Evolutionary conservation across 2,888 invertebrate species (phyloP).

Genomic region (Onchidella celtica): DNA sequence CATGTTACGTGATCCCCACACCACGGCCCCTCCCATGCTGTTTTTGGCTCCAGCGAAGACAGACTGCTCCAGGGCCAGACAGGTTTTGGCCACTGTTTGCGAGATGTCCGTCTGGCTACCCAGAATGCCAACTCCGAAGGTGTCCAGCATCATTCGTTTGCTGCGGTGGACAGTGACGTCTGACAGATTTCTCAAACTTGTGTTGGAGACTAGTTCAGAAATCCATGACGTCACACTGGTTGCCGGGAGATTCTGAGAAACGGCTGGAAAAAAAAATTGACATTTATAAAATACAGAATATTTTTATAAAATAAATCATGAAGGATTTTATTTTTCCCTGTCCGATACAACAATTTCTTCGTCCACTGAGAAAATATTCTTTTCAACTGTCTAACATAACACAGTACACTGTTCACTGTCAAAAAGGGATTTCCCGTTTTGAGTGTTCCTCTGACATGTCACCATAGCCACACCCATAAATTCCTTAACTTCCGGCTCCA

Average conservation of each 20-base stretch:
- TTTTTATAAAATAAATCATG: neutral
- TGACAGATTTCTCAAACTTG: conserved; percentile 56
- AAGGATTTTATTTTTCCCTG: neutral
- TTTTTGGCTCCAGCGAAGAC: neutral
- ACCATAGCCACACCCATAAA: too few species aligned
- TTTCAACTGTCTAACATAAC: too few species aligned
- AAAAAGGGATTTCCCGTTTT: too few species aligned
- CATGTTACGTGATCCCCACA: conserved; percentile 48
- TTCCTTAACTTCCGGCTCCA: too few species aligned
- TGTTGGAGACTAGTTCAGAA: conserved; percentile 58
- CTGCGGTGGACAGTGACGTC: conserved; percentile 58
- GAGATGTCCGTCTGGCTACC: conserved; percentile 62
- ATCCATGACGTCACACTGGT: conserved; percentile 58
- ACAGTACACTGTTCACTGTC: too few species aligned
- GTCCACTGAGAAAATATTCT: too few species aligned
- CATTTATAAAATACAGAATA: too few species aligned
- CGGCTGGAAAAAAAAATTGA: conserved; percentile 15
- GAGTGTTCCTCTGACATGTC: too few species aligned
- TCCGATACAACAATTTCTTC: too few species aligned
- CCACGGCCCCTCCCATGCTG: conserved; percentile 26
- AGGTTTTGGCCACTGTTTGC: conserved; percentile 55
- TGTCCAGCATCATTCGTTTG: conserved; percentile 67
- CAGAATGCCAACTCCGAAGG: conserved; percentile 59
- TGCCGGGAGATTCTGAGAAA: conserved; percentile 50
- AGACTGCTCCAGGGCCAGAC: conserved; percentile 21